Base-by-base conservation (phyloP, 2,113 vertebrate species). In the Origma solitaria region DNA sequence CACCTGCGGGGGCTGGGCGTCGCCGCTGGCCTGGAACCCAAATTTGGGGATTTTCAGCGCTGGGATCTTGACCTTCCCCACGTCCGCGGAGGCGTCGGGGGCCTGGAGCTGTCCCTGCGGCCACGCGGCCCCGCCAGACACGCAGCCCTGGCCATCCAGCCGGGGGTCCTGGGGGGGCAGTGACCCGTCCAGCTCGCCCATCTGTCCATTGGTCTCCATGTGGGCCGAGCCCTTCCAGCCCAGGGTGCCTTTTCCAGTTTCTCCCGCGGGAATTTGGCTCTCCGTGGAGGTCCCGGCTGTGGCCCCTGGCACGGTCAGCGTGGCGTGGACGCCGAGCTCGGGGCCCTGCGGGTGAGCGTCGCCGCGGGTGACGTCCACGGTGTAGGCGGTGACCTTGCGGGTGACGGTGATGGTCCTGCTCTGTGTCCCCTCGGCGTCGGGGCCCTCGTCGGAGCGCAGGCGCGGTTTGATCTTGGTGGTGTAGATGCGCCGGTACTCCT, bases 331-430 rank as follows among this genome's bases (percentile, higher is more conserved):
- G 71, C 97, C 98, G 57, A 98, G 94, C 15, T 99, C 99, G 4
- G 98, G 97, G 73, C 98, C 98, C 47, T 49, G 22, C 22, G 97
- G 96, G n/a, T 99, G 97, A 30, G 98, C 98, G 50, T 98, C 98
- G 3, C 71, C 98, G 73, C 97, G 56, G 0, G 97, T 98, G 96
- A 99, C 98, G 7, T 99, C 99, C 37, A 99, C 98, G 6, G 99
- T 99, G 96, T 99, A 99, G 53, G 99, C 99, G 3, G 99, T 99
- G 79, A 99, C 99, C 51, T 97, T 98, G 6, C 98, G 98, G 40
- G 99, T 99, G 96, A 99, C 98, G 0, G 99, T 99, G 51, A 99
- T 99, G 89, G 99, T 99, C 53, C 99, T 98, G 98, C 99, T 99
- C 92, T 99, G 99, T 14, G 98, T 98, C 56, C 98, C 99, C 4